Conservation (phyloP, 2,888 invertebrate genomes). For the Orchesella flavescens region DNA sequence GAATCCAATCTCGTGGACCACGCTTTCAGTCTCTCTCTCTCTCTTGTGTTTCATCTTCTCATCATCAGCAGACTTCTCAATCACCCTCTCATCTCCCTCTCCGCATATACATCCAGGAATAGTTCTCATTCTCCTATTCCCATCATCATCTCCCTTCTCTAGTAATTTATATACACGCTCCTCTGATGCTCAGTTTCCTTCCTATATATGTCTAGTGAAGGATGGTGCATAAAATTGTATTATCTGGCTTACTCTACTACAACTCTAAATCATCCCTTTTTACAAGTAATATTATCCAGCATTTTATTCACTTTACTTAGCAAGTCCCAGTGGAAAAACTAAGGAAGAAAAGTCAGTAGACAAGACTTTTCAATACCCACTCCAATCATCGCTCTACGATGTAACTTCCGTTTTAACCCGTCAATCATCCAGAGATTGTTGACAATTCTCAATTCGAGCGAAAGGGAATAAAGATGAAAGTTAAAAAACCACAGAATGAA, state of each 20-base stretch:
- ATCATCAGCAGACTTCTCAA: constrained; percentile 56
- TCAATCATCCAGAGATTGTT: constrained; percentile 34
- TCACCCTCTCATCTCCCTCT: constrained; percentile 48
- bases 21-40: constrained; percentile 23
- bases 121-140: constrained; percentile 13
- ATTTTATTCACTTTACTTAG: constrained; percentile 50
- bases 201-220: background rate
- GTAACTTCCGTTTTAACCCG: constrained; percentile 48
- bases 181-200: background rate
- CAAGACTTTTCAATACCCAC: background rate
- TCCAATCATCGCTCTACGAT: constrained; percentile 41
- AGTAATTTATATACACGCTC: constrained; percentile 1
- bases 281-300: constrained; percentile 23
- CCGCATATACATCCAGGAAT: background rate
- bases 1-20: constrained; percentile 61
- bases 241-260: background rate
- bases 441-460: constrained; percentile 33
- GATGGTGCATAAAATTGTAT: no score
- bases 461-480: constrained; percentile 14
- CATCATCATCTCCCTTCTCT: background rate
- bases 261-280: background rate
- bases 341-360: constrained; percentile 15
- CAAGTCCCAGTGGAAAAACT: constrained; percentile 24
- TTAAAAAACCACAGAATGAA: constrained; percentile 38
- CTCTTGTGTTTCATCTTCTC: constrained; percentile 34